Percentiles rank a stretch among this genome's conserved stretches.
These are phyloP conservation scores for Micrasema minimum DNA, from an alignment of 1,140 invertebrate species.

Conservation along the genomic window DNA sequence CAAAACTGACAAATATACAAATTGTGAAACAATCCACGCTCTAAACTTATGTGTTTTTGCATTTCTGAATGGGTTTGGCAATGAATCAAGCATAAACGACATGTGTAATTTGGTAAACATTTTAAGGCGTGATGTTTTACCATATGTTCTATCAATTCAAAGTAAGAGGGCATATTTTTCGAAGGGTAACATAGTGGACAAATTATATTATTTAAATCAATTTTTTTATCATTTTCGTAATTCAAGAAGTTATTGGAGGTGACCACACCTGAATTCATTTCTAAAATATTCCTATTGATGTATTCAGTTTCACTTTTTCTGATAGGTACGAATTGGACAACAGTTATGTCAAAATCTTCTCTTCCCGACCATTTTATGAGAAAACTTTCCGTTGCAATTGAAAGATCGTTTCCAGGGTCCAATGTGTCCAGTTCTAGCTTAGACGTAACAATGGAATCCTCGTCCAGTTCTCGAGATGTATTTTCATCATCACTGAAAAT, in stretches of 20 bases:
- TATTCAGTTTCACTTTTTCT: conserved; percentile 62
- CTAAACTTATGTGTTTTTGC: conserved; percentile 56
- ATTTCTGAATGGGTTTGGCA: conserved; percentile 61
- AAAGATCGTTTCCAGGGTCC: conserved; percentile 48
- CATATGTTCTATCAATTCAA: conserved; percentile 58
- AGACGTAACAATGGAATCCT: conserved; percentile 35
- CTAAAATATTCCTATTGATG: conserved; percentile 54
- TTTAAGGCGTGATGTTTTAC: conserved; percentile 61
- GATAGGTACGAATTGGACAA: conserved; percentile 59
- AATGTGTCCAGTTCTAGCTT: conserved; percentile 41
- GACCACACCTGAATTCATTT: conserved; percentile 57
- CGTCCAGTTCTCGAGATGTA: background rate
- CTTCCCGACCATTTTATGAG: conserved; percentile 58
- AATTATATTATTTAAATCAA: conserved; percentile 50
- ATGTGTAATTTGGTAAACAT: conserved; percentile 58
- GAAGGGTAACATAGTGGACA: conserved; percentile 57
- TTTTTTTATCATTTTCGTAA: conserved; percentile 51
- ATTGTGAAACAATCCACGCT: conserved; percentile 61
- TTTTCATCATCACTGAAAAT: conserved; percentile 52
- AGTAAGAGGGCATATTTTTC: conserved; percentile 54
- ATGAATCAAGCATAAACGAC: conserved; percentile 60
- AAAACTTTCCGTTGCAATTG: conserved; percentile 49
- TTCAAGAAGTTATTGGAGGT: conserved; percentile 56
- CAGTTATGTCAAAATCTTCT: conserved; percentile 63
- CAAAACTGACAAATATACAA: conserved; percentile 66